These are phyloP conservation scores for Pseudomugil tenellus DNA, from an alignment of 2,797 vertebrate genomes.

Conservation along the genomic window DNA sequence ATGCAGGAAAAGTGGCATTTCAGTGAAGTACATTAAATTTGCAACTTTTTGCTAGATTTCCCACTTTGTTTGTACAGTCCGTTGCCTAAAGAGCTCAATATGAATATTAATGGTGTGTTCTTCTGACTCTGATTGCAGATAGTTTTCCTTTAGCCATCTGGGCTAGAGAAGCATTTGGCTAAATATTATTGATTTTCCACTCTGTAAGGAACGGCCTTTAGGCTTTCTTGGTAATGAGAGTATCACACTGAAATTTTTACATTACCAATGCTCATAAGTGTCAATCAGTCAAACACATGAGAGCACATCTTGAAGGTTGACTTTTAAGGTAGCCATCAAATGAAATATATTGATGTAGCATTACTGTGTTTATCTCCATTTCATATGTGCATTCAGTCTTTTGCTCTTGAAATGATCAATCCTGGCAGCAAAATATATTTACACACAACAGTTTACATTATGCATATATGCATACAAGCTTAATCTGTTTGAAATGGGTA, in stretches of 20 bases:
- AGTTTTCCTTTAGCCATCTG: constrained; percentile 34
- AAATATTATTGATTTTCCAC: constrained; percentile 74
- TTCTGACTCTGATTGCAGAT: constrained; percentile 15
- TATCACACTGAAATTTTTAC: constrained; percentile 10
- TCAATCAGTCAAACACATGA: constrained; percentile 6
- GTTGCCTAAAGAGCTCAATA: constrained; percentile 29
- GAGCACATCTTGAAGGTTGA: background rate
- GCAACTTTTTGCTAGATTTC: constrained; percentile 17
- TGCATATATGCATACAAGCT: no score
- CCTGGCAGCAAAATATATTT: background rate
- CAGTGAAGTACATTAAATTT: constrained; percentile 1
- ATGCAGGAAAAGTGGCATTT: background rate
- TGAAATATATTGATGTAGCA: background rate
- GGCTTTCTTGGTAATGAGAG: constrained; percentile 35
- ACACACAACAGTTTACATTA: background rate
- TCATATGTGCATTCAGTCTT: background rate
- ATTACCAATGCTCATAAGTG: constrained; percentile 10
- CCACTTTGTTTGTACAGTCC: constrained; percentile 31
- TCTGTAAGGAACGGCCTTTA: constrained; percentile 17
- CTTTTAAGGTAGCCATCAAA: background rate
- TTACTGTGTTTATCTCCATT: background rate
- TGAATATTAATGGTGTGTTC: constrained; percentile 65
- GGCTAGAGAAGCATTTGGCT: constrained; percentile 45
- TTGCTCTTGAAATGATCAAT: background rate
- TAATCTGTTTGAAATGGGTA: background rate